These are phyloP conservation scores for Luffia ferchaultella DNA, from an alignment of 2,888 invertebrate species.

Conservation along the genomic window DNA sequence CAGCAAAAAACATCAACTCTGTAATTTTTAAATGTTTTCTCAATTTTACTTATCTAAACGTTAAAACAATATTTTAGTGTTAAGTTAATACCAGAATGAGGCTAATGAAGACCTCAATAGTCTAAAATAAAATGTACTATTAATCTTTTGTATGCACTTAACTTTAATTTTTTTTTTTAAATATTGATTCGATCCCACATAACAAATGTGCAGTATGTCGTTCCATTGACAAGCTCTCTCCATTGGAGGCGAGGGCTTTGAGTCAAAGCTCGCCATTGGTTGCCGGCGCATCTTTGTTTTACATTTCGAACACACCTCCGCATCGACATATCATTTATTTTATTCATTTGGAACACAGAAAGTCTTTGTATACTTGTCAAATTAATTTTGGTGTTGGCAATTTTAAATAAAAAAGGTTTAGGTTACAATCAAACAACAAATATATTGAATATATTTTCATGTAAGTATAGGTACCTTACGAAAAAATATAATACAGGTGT, in stretches of 20 bases:
- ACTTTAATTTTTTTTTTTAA: too few species aligned
- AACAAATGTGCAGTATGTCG: too few species aligned
- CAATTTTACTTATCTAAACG: background rate
- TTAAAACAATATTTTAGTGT: background rate
- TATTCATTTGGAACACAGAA: too few species aligned
- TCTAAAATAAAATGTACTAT: too few species aligned
- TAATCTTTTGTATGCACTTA: too few species aligned
- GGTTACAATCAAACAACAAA: background rate
- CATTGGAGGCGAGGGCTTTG: conserved; percentile 22
- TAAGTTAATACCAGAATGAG: background rate
- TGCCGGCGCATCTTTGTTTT: conserved; percentile 17
- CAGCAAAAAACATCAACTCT: too few species aligned
- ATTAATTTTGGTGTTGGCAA: too few species aligned
- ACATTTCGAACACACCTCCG: background rate
- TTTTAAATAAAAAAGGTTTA: too few species aligned
- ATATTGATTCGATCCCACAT: too few species aligned
- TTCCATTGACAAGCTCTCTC: conserved; percentile 16
- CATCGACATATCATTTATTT: background rate
- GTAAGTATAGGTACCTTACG: too few species aligned
- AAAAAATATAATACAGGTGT: conserved; percentile 19
- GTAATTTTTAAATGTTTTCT: too few species aligned
- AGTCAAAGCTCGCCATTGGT: conserved; percentile 23
- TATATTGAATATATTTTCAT: background rate
- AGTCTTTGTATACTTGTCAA: background rate
- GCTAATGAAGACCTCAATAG: too few species aligned